Base-by-base conservation (phyloP, 2,113 vertebrate species). In the Myotis yumanensis region DNA sequence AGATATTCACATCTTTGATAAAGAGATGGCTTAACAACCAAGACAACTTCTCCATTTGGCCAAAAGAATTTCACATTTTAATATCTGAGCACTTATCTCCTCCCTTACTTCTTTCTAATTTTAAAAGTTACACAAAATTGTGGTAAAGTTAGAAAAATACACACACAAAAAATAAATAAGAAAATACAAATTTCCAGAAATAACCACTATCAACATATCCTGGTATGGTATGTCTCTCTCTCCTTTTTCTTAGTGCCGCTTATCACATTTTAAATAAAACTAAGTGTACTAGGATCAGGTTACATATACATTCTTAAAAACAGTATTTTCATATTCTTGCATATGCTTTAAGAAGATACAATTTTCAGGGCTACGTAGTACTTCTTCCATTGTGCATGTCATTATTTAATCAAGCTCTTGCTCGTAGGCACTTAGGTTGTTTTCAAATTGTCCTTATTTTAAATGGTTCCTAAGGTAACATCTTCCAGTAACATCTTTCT, bases 151-250 rank as follows among this genome's bases (percentile, higher is more conserved):
- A 52, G 51, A 52, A 82, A 93, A 79, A 35, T 22, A 73, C 2
- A 75, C 23, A n/a, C 5, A 2, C 28, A 72, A 32, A 40, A 73
- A 35, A 7, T 10, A 18, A 48, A 37, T 23, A 14, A 83, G 30
- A 93, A 92, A 62, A 52, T 46, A 71, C 17, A 94, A 82, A 91
- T 46, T 71, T 40, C 35, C 14, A 82, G 77, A 91, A 88, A 68
- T 68, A 90, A 86, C 5, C 30, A 43, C 54, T 73, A 46, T 80
- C 57, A 64, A 43, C 4, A 83, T 82, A 32, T 73, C 9, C 35
- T 75, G 17, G 1, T 46, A 32, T 75, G 17, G 1, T 46, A 32
- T 81, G 25, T 46, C 15, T 2, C 32, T 30, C 18, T 68, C 8
- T 69, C 18, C 7, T 51, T 68, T n/a, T 51, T 17, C n/a, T 64